Evolutionary conservation across 1,140 invertebrate genomes (phyloP).

Genomic region (Vollenhovia emeryi): DNA sequence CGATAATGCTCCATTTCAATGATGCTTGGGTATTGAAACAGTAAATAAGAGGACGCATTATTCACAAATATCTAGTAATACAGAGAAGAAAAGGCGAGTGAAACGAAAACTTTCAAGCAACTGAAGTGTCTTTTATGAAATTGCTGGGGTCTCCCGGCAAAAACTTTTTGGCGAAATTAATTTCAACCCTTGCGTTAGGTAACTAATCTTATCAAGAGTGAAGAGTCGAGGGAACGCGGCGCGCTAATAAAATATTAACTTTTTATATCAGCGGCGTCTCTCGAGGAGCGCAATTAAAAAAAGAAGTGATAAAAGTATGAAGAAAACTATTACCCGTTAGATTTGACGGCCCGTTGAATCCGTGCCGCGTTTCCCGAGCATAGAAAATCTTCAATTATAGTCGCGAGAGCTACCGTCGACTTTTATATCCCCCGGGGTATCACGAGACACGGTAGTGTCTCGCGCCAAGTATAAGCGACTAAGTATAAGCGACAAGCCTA

Average conservation of each 20-base stretch:
- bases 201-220: not conserved
- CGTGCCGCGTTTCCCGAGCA: not conserved
- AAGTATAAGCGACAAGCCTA: too few relatives aligned
- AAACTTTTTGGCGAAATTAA: not conserved
- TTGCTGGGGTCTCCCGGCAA: not conserved
- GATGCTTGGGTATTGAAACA: not conserved
- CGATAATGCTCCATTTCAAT: not conserved
- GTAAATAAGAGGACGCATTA: not conserved
- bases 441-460: too few relatives aligned
- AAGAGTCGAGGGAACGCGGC: not conserved
- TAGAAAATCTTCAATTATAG: constrained; percentile 1
- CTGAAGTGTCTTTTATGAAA: not conserved
- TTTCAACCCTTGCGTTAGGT: not conserved
- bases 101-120: not conserved
- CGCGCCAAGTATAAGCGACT: too few relatives aligned
- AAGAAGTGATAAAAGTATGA: not conserved
- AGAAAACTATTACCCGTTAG: not conserved
- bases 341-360: not conserved
- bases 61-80: not conserved
- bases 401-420: not conserved
- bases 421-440: constrained; percentile 22
- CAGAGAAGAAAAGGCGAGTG: not conserved
- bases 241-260: not conserved
- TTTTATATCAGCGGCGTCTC: not conserved
- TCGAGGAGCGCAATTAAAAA: not conserved